Evolutionary conservation across 2,888 invertebrate species (phyloP).

Genomic region (Osmoderma eremita): DNA sequence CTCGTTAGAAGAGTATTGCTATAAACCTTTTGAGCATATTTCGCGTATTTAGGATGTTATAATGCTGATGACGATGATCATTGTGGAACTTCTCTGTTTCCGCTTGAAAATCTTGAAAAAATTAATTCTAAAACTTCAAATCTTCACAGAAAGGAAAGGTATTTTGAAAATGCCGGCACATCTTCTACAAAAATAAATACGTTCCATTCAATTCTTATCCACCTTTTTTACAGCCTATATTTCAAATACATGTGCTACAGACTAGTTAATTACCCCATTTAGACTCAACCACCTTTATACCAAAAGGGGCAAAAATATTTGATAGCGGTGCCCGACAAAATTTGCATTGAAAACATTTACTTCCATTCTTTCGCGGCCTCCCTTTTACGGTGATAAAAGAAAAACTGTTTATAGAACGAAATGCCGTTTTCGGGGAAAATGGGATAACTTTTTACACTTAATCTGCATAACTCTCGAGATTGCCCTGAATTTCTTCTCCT

Average conservation of each 20-base stretch:
- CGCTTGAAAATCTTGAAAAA: too few species aligned
- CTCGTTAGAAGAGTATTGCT: too few species aligned
- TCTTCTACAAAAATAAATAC: too few species aligned
- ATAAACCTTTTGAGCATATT: too few species aligned
- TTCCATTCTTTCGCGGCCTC: background rate
- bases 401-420: slow-evolving; percentile 25
- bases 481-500: background rate
- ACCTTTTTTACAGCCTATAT: too few species aligned
- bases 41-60: too few species aligned
- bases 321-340: background rate
- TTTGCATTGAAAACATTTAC: background rate
- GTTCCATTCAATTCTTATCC: too few species aligned
- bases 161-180: too few species aligned
- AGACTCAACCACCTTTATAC: background rate
- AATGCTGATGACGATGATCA: too few species aligned
- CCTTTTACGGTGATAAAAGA: slow-evolving; percentile 9
- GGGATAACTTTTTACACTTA: slow-evolving; percentile 32
- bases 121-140: too few species aligned
- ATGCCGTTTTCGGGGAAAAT: slow-evolving; percentile 14
- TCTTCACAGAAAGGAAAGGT: too few species aligned
- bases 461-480: slow-evolving; percentile 25
- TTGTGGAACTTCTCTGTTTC: too few species aligned
- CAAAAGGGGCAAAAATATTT: background rate
- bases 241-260: background rate
- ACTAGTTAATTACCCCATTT: background rate